Conservation (phyloP, 2,888 invertebrate genomes). For the Eucriotettix oculatus region DNA sequence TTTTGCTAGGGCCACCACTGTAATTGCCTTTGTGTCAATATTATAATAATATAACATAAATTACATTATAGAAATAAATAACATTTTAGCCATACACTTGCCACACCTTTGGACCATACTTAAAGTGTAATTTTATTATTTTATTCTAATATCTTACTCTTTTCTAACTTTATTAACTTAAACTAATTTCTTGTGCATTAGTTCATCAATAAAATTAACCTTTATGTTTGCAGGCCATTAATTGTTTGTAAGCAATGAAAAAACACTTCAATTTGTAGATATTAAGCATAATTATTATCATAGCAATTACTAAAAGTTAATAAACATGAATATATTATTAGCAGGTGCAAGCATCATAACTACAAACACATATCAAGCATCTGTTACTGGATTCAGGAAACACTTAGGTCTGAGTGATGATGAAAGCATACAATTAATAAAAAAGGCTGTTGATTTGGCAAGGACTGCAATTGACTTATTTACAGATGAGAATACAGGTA, state of each 20-base stretch:
- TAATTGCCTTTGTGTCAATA: no score
- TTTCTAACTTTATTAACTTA: background rate
- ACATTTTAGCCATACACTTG: no score
- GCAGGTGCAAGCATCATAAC: conserved; percentile 77
- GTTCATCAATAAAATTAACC: no score
- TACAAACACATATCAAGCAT: conserved; percentile 83
- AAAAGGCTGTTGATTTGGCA: conserved; percentile 55
- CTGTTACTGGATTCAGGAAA: conserved; percentile 55
- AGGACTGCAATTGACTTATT: conserved; percentile 44
- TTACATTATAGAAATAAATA: no score
- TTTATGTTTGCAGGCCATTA: no score
- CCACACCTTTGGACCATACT: no score
- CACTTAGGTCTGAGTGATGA: conserved; percentile 50
- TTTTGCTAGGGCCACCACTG: no score
- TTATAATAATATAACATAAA: no score
- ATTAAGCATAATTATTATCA: background rate
- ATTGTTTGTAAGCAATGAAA: background rate
- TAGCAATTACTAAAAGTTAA: background rate
- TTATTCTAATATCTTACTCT: background rate
- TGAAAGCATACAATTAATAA: conserved; percentile 54
- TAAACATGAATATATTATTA: conserved; percentile 34
- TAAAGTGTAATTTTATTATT: no score
- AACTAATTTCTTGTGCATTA: no score
- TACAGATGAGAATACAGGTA: conserved; percentile 12
- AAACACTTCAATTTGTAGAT: background rate